phyloP scores from a whole-genome alignment of 2,113 vertebrate species.

The Tupaia tana region DNA sequence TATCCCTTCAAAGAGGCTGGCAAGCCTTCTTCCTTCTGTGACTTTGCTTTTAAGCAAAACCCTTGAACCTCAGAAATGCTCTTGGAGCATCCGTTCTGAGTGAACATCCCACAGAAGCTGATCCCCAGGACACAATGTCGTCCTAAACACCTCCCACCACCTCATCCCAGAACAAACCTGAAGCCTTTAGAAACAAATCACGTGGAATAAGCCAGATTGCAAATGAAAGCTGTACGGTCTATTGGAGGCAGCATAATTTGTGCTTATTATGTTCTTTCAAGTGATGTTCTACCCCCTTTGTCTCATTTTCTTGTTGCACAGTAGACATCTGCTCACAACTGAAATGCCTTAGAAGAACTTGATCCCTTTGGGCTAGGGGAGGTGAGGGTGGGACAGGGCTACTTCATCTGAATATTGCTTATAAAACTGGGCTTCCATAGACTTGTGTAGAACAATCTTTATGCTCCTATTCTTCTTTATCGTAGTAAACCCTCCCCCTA shows the following conservation, averaged over 20 bases:
- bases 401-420: conserved; percentile 40
- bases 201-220: conserved; percentile 72
- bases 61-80: not conserved
- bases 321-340: conserved; percentile 18
- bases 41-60: conserved; percentile 41
- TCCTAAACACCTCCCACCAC: not conserved
- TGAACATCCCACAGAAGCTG: not conserved
- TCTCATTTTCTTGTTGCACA: conserved; percentile 59
- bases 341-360: conserved; percentile 42
- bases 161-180: conserved; percentile 41
- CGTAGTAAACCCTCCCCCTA: not conserved
- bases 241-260: conserved; percentile 13
- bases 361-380: conserved; percentile 28
- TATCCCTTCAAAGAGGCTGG: not conserved
- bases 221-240: not conserved
- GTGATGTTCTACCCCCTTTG: conserved; percentile 54
- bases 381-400: conserved; percentile 21
- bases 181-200: conserved; percentile 64
- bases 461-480: conserved; percentile 38
- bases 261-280: conserved; percentile 66
- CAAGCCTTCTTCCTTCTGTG: not conserved
- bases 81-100: not conserved
- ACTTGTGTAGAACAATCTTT: conserved; percentile 37
- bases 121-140: not conserved
- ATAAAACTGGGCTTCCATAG: not conserved